Evolutionary conservation across 64 coral and sea anemone genomes (phyloP), one percentile per base, ranked within the genome.

Genomic region (Stichodactyla helianthus): DNA sequence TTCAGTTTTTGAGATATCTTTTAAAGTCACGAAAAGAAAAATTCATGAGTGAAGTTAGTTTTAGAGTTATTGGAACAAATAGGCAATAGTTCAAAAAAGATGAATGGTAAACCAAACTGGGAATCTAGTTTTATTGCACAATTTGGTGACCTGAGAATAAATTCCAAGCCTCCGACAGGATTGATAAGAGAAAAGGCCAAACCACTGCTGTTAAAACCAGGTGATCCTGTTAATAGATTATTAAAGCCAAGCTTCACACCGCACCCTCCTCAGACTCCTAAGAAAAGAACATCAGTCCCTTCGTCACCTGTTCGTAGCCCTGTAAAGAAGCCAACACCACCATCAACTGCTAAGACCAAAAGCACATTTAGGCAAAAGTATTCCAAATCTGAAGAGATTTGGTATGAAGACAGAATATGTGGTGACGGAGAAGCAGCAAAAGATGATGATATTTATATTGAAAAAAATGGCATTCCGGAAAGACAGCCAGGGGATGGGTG

Each of bases 401-500:
- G 50, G 77, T 17, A 54, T 14, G 89, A 91, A 28, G 70, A 91
- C 55, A 87, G 95, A 61, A 55, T 98, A 0, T 91, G 83, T 50
- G 95, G 95, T 17, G 95, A 98, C 88, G 95, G 95, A 6, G 92
- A 98, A 55, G 87, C 95, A 59, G 71, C 85, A 26, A 86, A 87
- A 60, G 62, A 91, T 26, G 54, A 83, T 53, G 50, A 54, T 2
- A 59, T 51, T 26, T 86, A 88, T 25, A 10, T 53, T 58, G 89
- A 87, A 81, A 90, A 90, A 62, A 71, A 68, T 55, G 77, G 79
- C 56, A 84, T 88, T 77, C 89, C 82, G 63, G 95, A 98, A 61
- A 77, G 95, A 16, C 86, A 84, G 55, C 83, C 83, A 14, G 92
- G 92, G 11, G 95, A 98, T 94, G 95, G 95, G 13, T 98, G 95